A percentile compares a stretch with the other conserved stretches of the same genome.
Evolutionary conservation across 2,113 vertebrate species (phyloP).

Genomic region (Burhinus oedicnemus): DNA sequence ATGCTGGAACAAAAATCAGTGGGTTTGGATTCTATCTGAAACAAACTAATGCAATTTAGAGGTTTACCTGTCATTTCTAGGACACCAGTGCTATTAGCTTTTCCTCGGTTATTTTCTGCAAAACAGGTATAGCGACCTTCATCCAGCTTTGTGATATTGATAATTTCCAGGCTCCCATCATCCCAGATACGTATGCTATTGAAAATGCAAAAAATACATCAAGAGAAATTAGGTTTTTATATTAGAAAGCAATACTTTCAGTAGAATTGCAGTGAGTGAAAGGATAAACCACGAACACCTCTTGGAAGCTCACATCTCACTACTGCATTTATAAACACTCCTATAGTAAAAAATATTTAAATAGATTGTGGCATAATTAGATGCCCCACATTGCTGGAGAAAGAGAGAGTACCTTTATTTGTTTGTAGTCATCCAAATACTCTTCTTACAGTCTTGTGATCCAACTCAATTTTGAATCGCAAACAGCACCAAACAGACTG

Average conservation of each 20-base stretch:
- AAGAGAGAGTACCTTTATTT: not conserved
- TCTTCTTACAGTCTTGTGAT: not conserved
- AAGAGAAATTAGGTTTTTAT: not conserved
- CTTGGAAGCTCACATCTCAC: not conserved
- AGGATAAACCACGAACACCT: not conserved
- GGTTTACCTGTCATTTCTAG: constrained; percentile 87
- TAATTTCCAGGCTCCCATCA: constrained; percentile 94
- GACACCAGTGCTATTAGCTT: constrained; percentile 90
- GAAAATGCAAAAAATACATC: not conserved
- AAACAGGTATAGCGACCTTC: constrained; percentile 94
- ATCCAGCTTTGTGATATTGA: constrained; percentile 87
- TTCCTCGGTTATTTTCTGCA: constrained; percentile 91
- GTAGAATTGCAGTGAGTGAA: not conserved
- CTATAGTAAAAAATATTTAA: not conserved
- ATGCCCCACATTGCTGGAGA: not conserved
- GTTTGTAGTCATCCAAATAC: not conserved
- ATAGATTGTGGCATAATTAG: not conserved
- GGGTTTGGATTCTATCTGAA: not conserved
- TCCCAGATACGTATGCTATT: constrained; percentile 89
- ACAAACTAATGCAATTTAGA: not conserved
- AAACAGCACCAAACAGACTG: not conserved
- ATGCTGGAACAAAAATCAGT: not conserved
- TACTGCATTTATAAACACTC: not conserved
- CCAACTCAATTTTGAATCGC: not conserved
- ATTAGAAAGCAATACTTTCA: not conserved